Conservation (phyloP, 2,113 vertebrate genomes). For the Chloropsis hardwickii region DNA sequence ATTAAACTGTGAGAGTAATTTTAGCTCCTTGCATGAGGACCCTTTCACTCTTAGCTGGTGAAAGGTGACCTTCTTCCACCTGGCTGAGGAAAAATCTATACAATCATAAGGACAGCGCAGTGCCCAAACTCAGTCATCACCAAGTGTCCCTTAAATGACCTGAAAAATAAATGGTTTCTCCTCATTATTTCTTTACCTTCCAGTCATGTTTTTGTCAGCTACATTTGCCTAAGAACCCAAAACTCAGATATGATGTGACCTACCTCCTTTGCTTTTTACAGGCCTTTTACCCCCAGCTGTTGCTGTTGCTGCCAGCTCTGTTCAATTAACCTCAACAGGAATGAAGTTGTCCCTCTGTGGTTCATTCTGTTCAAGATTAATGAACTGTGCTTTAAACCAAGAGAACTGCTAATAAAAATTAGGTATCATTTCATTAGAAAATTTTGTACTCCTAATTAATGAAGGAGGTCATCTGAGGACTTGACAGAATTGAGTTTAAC, state of each 20-base stretch:
- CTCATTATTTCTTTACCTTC: neutral
- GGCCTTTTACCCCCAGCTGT: neutral
- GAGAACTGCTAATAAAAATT: neutral
- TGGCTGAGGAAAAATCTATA: neutral
- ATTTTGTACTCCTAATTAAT: slow-evolving; percentile 34
- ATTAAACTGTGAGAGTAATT: neutral
- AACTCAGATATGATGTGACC: neutral
- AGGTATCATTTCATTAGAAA: slow-evolving; percentile 52
- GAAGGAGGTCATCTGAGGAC: slow-evolving; percentile 6
- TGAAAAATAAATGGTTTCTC: neutral
- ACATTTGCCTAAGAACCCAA: neutral
- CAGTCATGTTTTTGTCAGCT: neutral
- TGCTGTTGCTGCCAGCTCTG: neutral
- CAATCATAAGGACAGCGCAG: neutral
- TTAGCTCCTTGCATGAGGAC: neutral
- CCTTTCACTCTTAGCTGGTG: neutral
- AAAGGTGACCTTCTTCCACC: slow-evolving; percentile 20
- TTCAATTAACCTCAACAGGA: slow-evolving; percentile 35
- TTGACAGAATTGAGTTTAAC: neutral
- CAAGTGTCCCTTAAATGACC: neutral
- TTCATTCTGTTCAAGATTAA: slow-evolving; percentile 44
- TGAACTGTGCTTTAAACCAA: slow-evolving; percentile 38
- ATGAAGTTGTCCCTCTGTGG: neutral
- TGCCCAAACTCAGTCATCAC: neutral
- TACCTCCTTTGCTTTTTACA: neutral